Evolutionary conservation across 2,797 vertebrate genomes (phyloP).

Genomic region (Chaetodon trifasciatus): DNA sequence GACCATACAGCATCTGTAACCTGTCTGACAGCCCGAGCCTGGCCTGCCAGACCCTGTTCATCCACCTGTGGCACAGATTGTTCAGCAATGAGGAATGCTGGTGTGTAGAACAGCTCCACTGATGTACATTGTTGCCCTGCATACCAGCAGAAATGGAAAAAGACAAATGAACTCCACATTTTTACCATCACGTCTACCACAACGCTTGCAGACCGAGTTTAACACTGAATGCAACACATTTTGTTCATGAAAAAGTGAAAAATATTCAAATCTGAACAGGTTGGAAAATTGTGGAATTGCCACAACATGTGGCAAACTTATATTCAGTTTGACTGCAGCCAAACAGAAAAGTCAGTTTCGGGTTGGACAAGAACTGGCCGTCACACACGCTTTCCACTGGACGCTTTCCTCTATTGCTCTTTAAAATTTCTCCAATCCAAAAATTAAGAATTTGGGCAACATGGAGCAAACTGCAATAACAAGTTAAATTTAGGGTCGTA

Average conservation of each 20-base stretch:
- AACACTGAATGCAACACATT: background rate
- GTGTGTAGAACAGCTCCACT: conserved; percentile 13
- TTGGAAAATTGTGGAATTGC: background rate
- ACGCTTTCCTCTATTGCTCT: background rate
- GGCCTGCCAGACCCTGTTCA: conserved; percentile 28
- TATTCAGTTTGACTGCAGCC: conserved; percentile 3
- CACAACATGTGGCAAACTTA: background rate
- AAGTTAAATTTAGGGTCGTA: background rate
- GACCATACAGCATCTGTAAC: conserved; percentile 43
- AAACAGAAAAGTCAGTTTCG: background rate
- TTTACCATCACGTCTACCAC: background rate
- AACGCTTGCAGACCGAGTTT: background rate
- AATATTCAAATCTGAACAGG: background rate
- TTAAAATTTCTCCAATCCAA: background rate
- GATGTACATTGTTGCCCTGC: conserved; percentile 16
- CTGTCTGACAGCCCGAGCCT: conserved; percentile 27
- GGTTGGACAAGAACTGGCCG: background rate
- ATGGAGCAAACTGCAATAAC: conserved; percentile 8
- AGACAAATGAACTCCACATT: conserved; percentile 6
- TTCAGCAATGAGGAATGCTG: conserved; percentile 50
- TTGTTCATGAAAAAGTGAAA: background rate
- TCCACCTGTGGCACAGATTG: conserved; percentile 71
- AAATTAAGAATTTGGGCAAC: background rate
- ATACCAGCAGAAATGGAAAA: conserved; percentile 43
- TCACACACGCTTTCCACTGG: background rate